Conservation (phyloP, 1,140 invertebrate species). For the Nomia melanderi region DNA sequence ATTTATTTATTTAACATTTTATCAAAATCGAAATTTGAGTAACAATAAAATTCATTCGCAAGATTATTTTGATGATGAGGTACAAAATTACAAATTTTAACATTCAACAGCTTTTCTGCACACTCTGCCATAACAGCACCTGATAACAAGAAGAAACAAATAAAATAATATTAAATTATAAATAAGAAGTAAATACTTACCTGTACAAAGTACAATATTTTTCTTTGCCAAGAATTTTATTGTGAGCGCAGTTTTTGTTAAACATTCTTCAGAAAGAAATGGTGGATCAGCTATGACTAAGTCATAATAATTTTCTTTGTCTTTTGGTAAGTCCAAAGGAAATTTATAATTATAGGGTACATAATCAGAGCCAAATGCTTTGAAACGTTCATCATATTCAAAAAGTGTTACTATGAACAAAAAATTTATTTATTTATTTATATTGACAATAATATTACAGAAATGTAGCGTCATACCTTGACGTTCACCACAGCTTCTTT, state of each 20-base stretch:
- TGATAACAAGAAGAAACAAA: conserved; percentile 77
- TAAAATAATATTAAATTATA: not conserved
- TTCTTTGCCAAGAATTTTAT: conserved; percentile 89
- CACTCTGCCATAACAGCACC: conserved; percentile 89
- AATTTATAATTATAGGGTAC: conserved; percentile 94
- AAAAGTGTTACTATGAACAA: conserved; percentile 87
- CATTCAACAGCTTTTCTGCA: conserved; percentile 84
- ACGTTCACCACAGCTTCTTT: conserved; percentile 79
- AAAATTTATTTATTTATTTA: not conserved
- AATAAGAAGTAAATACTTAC: conserved; percentile 76
- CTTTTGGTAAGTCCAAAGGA: conserved; percentile 86
- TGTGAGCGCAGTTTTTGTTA: conserved; percentile 91
- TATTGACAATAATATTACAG: not conserved
- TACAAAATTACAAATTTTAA: conserved; percentile 86
- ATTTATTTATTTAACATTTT: conserved; percentile 57
- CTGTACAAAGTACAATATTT: conserved; percentile 95
- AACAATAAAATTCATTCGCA: conserved; percentile 95
- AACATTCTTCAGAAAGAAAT: conserved; percentile 95
- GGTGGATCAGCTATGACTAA: conserved; percentile 96
- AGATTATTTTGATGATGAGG: conserved; percentile 94
- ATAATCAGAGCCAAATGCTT: conserved; percentile 90
- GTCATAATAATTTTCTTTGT: conserved; percentile 86
- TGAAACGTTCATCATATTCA: conserved; percentile 92
- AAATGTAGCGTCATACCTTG: conserved; percentile 65
- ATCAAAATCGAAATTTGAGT: conserved; percentile 91